Evolutionary conservation across 1,140 invertebrate genomes (phyloP).

Genomic region (Magallana angulata): DNA sequence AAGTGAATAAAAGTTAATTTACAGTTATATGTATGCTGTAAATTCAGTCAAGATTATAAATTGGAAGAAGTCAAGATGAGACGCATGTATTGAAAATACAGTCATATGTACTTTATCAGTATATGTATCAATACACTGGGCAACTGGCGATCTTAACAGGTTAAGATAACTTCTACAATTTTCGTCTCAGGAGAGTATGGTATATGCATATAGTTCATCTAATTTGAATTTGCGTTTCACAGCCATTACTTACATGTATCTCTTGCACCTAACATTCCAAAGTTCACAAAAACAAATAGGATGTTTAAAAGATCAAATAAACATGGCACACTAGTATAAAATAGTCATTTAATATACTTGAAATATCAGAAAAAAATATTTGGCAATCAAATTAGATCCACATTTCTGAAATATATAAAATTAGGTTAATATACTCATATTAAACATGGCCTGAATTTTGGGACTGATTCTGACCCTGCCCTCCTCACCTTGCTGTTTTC

Average conservation of each 20-base stretch:
- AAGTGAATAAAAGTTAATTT: too few species aligned
- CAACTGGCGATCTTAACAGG: too few species aligned
- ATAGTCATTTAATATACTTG: neutral
- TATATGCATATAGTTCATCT: too few species aligned
- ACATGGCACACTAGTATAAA: neutral
- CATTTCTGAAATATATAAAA: neutral
- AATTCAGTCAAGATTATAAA: too few species aligned
- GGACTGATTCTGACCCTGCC: neutral
- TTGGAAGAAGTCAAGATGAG: too few species aligned
- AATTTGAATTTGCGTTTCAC: neutral
- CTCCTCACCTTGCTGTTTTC: conserved; percentile 72
- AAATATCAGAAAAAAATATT: neutral
- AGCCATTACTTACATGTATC: neutral
- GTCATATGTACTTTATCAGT: too few species aligned
- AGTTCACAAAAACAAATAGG: neutral
- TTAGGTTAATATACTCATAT: neutral
- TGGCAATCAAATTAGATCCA: neutral
- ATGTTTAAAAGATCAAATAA: conserved; percentile 19
- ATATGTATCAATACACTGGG: too few species aligned
- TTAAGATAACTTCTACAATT: too few species aligned
- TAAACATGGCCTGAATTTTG: neutral
- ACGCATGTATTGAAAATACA: too few species aligned
- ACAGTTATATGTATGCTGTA: too few species aligned
- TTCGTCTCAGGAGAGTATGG: too few species aligned
- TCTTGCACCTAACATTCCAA: neutral